Percentiles rank a stretch among this genome's conserved stretches.
Evolutionary conservation across 2,797 vertebrate species (phyloP).

Genomic region (Hephaestus fuliginosus): DNA sequence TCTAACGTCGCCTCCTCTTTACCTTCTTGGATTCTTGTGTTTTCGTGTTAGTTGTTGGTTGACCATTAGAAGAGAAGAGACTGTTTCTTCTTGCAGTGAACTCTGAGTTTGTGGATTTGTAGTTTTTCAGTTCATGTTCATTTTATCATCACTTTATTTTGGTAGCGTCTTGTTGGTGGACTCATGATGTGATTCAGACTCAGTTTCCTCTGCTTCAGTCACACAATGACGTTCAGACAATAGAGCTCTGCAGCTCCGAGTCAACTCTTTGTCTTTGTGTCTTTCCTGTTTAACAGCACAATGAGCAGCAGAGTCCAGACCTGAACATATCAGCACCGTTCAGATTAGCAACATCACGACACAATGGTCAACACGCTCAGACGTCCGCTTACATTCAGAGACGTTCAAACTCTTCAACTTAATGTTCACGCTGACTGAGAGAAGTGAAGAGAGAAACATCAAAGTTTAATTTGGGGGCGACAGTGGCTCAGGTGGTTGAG

Average conservation of each 20-base stretch:
- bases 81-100: neutral
- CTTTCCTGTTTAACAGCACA: neutral
- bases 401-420: neutral
- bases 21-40: neutral
- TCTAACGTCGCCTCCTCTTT: neutral
- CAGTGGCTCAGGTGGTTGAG: too few relatives aligned
- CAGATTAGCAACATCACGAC: too few relatives aligned
- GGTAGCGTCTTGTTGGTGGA: too few relatives aligned
- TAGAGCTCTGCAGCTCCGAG: neutral
- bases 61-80: neutral
- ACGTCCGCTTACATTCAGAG: neutral
- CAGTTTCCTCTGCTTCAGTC: neutral
- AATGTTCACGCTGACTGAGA: too few relatives aligned
- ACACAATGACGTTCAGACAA: neutral
- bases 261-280: slow-evolving; percentile 12
- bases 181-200: neutral
- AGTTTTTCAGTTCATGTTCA: too few relatives aligned
- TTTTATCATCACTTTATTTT: too few relatives aligned
- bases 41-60: neutral
- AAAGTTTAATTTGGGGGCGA: too few relatives aligned
- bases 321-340: too few relatives aligned
- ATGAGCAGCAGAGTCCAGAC: too few relatives aligned
- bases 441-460: too few relatives aligned
- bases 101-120: neutral
- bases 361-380: neutral